Evolutionary conservation across 2,113 vertebrate species (phyloP).

Genomic region (Gasterosteus nipponicus): DNA sequence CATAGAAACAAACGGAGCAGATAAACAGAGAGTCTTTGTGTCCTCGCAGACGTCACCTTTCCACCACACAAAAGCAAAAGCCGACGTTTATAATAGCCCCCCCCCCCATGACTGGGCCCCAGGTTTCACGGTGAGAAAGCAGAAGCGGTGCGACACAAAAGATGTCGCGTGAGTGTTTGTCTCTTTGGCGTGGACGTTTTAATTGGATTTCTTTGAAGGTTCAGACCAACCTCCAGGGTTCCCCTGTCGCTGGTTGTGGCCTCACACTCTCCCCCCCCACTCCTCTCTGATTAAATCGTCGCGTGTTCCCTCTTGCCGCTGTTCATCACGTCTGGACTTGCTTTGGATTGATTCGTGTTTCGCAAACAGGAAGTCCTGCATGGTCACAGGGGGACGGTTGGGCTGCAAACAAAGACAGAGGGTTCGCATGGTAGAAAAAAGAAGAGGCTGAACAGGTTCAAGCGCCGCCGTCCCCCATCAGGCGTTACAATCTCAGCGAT

Average conservation of each 20-base stretch:
- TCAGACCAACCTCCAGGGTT: slow-evolving; percentile 65
- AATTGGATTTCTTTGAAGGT: slow-evolving; percentile 77
- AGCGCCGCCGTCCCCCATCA: too few species aligned
- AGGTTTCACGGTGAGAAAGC: slow-evolving; percentile 43
- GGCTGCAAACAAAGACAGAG: neutral
- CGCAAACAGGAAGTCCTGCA: slow-evolving; percentile 21
- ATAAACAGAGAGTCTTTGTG: slow-evolving; percentile 55
- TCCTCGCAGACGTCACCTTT: slow-evolving; percentile 12
- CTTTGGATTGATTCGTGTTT: slow-evolving; percentile 53
- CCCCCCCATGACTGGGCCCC: neutral
- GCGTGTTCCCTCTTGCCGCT: slow-evolving; percentile 34
- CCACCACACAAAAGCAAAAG: slow-evolving; percentile 38
- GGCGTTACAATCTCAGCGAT: too few species aligned
- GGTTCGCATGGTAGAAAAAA: too few species aligned
- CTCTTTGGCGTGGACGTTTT: slow-evolving; percentile 59
- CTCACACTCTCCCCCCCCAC: slow-evolving; percentile 44
- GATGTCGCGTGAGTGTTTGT: slow-evolving; percentile 51
- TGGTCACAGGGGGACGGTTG: slow-evolving; percentile 9
- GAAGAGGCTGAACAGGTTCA: too few species aligned
- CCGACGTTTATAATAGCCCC: slow-evolving; percentile 42
- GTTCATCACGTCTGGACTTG: slow-evolving; percentile 48
- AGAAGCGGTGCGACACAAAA: slow-evolving; percentile 46
- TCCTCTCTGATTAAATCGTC: slow-evolving; percentile 58
- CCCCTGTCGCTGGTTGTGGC: slow-evolving; percentile 39
- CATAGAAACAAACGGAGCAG: slow-evolving; percentile 43